Evolutionary conservation across 2,797 vertebrate species (phyloP).

Genomic region (Austrolebias charrua): DNA sequence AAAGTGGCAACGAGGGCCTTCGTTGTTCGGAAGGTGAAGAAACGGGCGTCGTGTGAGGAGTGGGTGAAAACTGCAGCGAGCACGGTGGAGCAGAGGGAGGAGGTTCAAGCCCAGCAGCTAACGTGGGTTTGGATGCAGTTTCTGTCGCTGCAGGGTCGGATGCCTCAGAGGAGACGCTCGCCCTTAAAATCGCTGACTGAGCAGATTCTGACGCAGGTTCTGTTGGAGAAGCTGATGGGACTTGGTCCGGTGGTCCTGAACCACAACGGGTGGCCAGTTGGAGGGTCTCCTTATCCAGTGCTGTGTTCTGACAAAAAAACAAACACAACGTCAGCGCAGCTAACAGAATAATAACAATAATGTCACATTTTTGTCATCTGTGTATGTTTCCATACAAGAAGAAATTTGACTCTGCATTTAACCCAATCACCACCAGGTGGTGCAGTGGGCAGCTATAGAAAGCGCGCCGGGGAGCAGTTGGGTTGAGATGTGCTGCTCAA

Average conservation of each 20-base stretch:
- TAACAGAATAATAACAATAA: too few species aligned
- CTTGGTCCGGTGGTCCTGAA: conserved; percentile 59
- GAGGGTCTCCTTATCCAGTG: conserved; percentile 94
- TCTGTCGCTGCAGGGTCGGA: background rate
- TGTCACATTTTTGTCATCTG: too few species aligned
- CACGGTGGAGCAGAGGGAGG: conserved; percentile 12
- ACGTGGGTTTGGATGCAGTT: background rate
- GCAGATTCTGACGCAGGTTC: conserved; percentile 17
- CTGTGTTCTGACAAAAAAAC: conserved; percentile 86
- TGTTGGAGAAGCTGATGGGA: conserved; percentile 34
- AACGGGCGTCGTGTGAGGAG: conserved; percentile 14
- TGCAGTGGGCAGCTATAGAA: too few species aligned
- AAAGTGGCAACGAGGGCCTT: conserved; percentile 13
- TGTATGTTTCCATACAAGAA: too few species aligned
- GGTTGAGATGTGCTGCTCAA: too few species aligned
- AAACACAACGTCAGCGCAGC: conserved; percentile 23
- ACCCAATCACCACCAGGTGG: too few species aligned
- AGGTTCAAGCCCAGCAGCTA: background rate
- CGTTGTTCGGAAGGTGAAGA: conserved; percentile 28
- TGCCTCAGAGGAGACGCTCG: conserved; percentile 25
- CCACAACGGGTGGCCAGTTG: conserved; percentile 73
- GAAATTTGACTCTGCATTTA: too few species aligned
- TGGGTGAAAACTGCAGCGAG: conserved; percentile 27
- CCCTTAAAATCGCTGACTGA: background rate
- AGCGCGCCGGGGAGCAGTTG: too few species aligned